A percentile compares a stretch with the other conserved stretches of the same genome.
These are phyloP conservation scores for Malurus elegans DNA, from an alignment of 2,113 vertebrate species.

Conservation along the genomic window DNA sequence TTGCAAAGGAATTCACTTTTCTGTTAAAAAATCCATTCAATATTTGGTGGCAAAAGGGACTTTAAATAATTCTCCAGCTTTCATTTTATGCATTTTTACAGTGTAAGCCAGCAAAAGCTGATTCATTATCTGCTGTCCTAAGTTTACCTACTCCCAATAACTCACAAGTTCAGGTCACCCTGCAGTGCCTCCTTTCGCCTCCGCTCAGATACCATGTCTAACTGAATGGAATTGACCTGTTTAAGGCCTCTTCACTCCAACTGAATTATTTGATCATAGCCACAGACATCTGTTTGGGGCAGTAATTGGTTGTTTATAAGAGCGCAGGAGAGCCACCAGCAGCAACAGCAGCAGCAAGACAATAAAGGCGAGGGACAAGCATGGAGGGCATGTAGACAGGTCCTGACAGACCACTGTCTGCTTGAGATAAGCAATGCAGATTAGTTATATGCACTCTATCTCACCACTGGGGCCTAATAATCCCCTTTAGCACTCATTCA, in stretches of 20 bases:
- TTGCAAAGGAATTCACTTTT: background rate
- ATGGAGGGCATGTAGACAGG: slow-evolving; percentile 71
- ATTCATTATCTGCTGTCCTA: slow-evolving; percentile 38
- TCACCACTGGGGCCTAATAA: slow-evolving; percentile 72
- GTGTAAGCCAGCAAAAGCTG: background rate
- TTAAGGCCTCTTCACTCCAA: slow-evolving; percentile 80
- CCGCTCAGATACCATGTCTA: slow-evolving; percentile 80
- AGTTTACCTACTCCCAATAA: slow-evolving; percentile 58
- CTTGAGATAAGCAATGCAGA: slow-evolving; percentile 75
- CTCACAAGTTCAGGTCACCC: slow-evolving; percentile 65
- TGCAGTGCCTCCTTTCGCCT: slow-evolving; percentile 68
- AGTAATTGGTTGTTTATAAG: slow-evolving; percentile 86
- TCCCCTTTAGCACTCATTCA: slow-evolving; percentile 78
- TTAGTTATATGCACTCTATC: slow-evolving; percentile 76
- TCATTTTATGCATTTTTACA: slow-evolving; percentile 17
- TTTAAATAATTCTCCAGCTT: background rate
- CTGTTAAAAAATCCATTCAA: background rate
- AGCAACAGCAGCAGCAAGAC: slow-evolving; percentile 65
- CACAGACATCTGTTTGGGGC: slow-evolving; percentile 84
- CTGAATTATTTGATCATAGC: slow-evolving; percentile 87
- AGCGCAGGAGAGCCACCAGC: slow-evolving; percentile 69
- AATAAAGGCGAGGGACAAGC: slow-evolving; percentile 75
- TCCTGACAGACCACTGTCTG: slow-evolving; percentile 73
- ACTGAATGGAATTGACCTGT: slow-evolving; percentile 87
- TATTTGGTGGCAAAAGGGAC: background rate